Conservation (phyloP, 1,140 invertebrate species). For the Capitella teleta region DNA sequence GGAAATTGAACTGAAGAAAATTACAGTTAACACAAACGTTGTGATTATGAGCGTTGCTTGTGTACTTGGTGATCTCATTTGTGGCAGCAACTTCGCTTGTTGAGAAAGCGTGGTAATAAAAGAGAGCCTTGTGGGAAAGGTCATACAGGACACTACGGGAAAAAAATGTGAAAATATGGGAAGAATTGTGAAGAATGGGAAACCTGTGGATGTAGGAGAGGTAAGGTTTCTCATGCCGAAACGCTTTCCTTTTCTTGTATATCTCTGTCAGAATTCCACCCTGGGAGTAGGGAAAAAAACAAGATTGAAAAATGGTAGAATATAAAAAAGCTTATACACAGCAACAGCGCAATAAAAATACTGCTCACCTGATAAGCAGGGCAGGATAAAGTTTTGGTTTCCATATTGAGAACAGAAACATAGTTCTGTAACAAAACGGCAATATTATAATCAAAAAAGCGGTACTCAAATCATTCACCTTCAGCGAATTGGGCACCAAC, state of each 20-base stretch:
- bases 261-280: slow-evolving; percentile 14
- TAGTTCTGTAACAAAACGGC: slow-evolving; percentile 16
- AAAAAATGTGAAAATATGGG: no score
- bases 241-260: slow-evolving; percentile 14
- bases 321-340: background rate
- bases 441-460: background rate
- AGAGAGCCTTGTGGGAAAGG: no score
- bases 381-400: slow-evolving; percentile 16
- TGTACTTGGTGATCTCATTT: no score
- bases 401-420: slow-evolving; percentile 22
- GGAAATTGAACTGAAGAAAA: no score
- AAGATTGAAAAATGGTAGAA: background rate
- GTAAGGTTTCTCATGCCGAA: slow-evolving; percentile 15
- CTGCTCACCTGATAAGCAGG: slow-evolving; percentile 22
- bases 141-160: no score
- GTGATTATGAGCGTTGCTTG: no score
- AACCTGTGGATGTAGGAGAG: slow-evolving; percentile 17
- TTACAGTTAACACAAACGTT: no score
- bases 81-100: no score
- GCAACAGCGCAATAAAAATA: background rate
- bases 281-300: slow-evolving; percentile 11
- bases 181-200: no score
- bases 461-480: slow-evolving; percentile 13
- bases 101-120: no score
- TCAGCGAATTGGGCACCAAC: slow-evolving; percentile 19